A percentile compares a stretch with the other conserved stretches of the same genome.
Evolutionary conservation across 2,797 vertebrate species (phyloP).

Genomic region (Borostomias antarcticus): DNA sequence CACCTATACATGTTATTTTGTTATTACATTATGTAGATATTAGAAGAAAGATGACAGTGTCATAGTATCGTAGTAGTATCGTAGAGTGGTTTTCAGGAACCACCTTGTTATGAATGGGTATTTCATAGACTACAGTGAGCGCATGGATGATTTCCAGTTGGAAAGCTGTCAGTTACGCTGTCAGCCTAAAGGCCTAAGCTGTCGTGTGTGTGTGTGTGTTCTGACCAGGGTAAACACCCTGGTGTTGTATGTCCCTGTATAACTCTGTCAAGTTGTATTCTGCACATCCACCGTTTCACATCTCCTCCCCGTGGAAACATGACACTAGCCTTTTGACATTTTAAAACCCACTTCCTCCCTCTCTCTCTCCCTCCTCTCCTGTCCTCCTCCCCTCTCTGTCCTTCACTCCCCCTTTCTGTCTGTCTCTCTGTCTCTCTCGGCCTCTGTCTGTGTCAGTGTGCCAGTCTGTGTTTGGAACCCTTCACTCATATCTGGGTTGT

Average conservation of each 20-base stretch:
- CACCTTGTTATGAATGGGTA: too few species aligned
- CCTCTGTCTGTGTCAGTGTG: constrained; percentile 40
- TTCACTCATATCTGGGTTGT: constrained; percentile 58
- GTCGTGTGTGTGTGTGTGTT: too few species aligned
- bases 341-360: constrained; percentile 27
- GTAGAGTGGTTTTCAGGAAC: too few species aligned
- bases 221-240: neutral
- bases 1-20: too few species aligned
- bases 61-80: too few species aligned
- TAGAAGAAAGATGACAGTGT: too few species aligned
- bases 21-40: too few species aligned
- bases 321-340: constrained; percentile 39
- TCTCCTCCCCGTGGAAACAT: constrained; percentile 27
- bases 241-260: neutral
- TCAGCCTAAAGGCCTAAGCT: too few species aligned
- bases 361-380: neutral
- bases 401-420: neutral
- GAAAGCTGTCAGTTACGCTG: too few species aligned
- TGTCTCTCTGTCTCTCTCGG: neutral
- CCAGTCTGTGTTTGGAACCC: constrained; percentile 59
- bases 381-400: neutral
- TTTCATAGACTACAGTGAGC: too few species aligned
- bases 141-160: too few species aligned
- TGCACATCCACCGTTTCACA: neutral
- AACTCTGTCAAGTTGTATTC: constrained; percentile 10